Conservation (phyloP, 2,888 invertebrate species). For the Calameuta pallipes region DNA sequence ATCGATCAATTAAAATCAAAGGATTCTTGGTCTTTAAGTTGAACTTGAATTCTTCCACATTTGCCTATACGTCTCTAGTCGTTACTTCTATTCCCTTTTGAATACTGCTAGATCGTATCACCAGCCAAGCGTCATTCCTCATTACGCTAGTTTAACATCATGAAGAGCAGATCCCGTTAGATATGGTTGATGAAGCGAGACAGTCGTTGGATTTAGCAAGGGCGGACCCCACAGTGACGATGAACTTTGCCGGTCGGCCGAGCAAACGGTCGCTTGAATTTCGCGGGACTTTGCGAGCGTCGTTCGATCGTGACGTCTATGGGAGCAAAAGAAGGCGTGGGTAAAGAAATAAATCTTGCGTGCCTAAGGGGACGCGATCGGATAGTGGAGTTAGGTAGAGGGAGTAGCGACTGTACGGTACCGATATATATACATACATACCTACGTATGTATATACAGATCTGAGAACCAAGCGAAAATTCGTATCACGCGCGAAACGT, state of each 20-base stretch:
- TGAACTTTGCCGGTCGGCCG: not conserved
- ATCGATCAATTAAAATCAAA: not conserved
- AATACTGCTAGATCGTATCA: not conserved
- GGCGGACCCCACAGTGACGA: not conserved
- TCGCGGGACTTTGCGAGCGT: not conserved
- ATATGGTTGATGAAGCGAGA: not conserved
- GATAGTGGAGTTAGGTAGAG: conserved; percentile 1
- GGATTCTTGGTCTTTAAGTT: not conserved
- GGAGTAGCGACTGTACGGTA: not conserved
- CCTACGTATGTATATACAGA: conserved; percentile 11
- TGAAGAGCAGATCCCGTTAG: not conserved
- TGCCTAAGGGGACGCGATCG: not conserved
- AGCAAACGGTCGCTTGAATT: not conserved
- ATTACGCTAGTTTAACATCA: not conserved
- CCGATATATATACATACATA: not conserved
- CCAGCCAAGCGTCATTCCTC: not conserved
- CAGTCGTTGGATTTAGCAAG: not conserved
- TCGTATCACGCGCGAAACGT: conserved; percentile 21
- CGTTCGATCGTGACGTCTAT: not conserved
- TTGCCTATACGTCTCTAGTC: not conserved
- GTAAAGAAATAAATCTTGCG: conserved; percentile 1
- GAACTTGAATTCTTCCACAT: not conserved
- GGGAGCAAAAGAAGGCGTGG: not conserved
- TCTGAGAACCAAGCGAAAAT: conserved; percentile 21
- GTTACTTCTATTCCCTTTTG: not conserved